Conservation (phyloP, 2,113 vertebrate species). For the Poeciliopsis retropinna region DNA sequence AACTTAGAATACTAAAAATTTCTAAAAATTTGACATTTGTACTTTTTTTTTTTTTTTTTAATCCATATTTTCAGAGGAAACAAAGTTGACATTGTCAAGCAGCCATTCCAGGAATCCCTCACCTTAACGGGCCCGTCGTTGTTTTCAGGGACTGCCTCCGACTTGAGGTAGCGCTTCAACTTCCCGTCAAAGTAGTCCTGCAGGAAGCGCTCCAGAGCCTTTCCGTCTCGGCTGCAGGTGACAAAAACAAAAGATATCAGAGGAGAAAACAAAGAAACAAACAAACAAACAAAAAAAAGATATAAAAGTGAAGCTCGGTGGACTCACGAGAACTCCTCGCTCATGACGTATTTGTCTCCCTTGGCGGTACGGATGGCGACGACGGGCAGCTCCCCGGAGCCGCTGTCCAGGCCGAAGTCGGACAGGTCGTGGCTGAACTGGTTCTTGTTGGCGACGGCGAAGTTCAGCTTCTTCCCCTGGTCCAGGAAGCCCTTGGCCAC, state of each 20-base stretch:
- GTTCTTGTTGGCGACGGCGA: slow-evolving; percentile 91
- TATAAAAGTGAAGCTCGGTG: too few relatives aligned
- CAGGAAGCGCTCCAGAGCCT: slow-evolving; percentile 92
- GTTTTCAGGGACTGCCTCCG: slow-evolving; percentile 90
- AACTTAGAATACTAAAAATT: too few relatives aligned
- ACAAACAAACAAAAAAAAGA: too few relatives aligned
- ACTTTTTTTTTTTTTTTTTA: too few relatives aligned
- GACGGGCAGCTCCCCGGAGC: slow-evolving; percentile 86
- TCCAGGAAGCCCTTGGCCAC: slow-evolving; percentile 93
- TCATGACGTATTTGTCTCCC: slow-evolving; percentile 96
- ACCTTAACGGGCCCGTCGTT: slow-evolving; percentile 98
- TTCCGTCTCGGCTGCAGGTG: slow-evolving; percentile 88
- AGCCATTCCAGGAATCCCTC: slow-evolving; percentile 14
- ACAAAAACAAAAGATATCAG: not conserved
- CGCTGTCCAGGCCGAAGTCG: slow-evolving; percentile 89
- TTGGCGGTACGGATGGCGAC: slow-evolving; percentile 90
- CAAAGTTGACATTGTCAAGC: too few relatives aligned
- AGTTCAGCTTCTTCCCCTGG: slow-evolving; percentile 88
- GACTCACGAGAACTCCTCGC: slow-evolving; percentile 95
- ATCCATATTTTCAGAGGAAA: too few relatives aligned
- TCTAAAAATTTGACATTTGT: too few relatives aligned
- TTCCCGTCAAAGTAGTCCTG: slow-evolving; percentile 92
- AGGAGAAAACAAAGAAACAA: too few relatives aligned
- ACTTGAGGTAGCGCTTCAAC: slow-evolving; percentile 95
- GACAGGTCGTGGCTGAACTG: slow-evolving; percentile 88